Base-by-base conservation (phyloP, 1,140 invertebrate genomes). In the Ceratina australensis region DNA sequence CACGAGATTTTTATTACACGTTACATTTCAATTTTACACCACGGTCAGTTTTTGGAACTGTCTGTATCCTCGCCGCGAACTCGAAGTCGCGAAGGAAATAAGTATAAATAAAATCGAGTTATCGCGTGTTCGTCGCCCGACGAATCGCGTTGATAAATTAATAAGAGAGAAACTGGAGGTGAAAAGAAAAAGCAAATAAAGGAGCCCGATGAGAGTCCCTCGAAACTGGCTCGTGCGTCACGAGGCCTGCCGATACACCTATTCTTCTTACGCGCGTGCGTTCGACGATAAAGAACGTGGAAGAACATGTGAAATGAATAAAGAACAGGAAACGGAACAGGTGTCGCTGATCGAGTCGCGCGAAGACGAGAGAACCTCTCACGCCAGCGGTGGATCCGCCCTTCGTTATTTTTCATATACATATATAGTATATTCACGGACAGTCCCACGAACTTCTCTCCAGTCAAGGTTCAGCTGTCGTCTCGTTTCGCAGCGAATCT, bases 31-130 rank as follows among this genome's bases (percentile, higher is more conserved):
- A 18, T 13, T 2, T 2, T 4, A 16, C 24, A 13, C 18, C 22
- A 67, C 22, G 54, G 67, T 71, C 67, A 71, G 54, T 71, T 59
- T 71, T 71, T 71, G 71, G 73, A 81, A 75, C 54, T 80, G 50
- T 71, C 59, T 57, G 60, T 72, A 52, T 20, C 22, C 61, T 49
- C 33, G 33, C 33, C 33, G 33, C 33, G 20, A n/a, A 42, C 10
- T 33, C 28, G 28, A 26, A 49, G 15, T 49, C 28, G 13, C 20
- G 18, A 50, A 33, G 3, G 18, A 20, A 24, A 15, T 3, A n/a
- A n/a, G n/a, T 26, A 10, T 47, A 16, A 42, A 42, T 42, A 42
- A 42, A 42, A 42, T 42, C 33, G 10, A 42, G 33, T 42, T 42
- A 42, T 5, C 33, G 33, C 33, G 33, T 42, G 33, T 42, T 42